Percentiles rank a stretch among this genome's conserved stretches.
These are phyloP conservation scores for Mastomys natalensis DNA, from an alignment of 2,113 vertebrate species.

Conservation along the genomic window DNA sequence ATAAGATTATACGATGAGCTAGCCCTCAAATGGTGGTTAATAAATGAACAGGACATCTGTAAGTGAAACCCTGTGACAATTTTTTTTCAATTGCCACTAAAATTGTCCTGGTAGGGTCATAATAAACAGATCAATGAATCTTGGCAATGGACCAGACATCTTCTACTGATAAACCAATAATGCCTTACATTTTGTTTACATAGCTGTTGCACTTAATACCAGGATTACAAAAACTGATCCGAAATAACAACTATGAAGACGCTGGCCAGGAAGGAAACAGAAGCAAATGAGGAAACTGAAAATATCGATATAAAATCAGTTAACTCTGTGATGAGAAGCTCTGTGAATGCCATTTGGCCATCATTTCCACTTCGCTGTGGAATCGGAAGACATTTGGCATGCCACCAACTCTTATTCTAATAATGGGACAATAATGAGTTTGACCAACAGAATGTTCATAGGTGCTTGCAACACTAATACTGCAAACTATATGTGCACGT, in stretches of 20 bases:
- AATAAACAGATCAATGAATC: constrained; percentile 80
- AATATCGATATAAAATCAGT: constrained; percentile 66
- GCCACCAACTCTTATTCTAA: constrained; percentile 60
- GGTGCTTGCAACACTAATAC: constrained; percentile 3
- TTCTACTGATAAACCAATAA: constrained; percentile 76
- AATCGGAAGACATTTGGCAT: constrained; percentile 63
- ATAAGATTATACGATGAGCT: constrained; percentile 69
- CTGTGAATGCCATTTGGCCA: constrained; percentile 27
- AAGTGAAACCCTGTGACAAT: constrained; percentile 72
- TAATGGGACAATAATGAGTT: constrained; percentile 53
- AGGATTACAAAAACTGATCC: constrained; percentile 61
- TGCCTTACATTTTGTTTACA: constrained; percentile 66
- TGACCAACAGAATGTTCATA: constrained; percentile 29
- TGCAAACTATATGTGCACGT: constrained; percentile 7
- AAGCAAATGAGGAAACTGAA: constrained; percentile 63
- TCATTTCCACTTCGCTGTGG: constrained; percentile 30
- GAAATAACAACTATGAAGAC: constrained; percentile 66
- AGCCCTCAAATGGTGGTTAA: constrained; percentile 74
- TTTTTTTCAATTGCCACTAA: constrained; percentile 76
- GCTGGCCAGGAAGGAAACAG: constrained; percentile 34
- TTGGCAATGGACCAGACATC: constrained; percentile 76
- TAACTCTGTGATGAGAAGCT: constrained; percentile 48
- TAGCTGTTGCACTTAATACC: constrained; percentile 64
- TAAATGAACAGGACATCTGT: constrained; percentile 72
- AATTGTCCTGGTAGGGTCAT: constrained; percentile 71